phyloP scores from a whole-genome alignment of 2,797 vertebrate genomes.

The Argentina silus region DNA sequence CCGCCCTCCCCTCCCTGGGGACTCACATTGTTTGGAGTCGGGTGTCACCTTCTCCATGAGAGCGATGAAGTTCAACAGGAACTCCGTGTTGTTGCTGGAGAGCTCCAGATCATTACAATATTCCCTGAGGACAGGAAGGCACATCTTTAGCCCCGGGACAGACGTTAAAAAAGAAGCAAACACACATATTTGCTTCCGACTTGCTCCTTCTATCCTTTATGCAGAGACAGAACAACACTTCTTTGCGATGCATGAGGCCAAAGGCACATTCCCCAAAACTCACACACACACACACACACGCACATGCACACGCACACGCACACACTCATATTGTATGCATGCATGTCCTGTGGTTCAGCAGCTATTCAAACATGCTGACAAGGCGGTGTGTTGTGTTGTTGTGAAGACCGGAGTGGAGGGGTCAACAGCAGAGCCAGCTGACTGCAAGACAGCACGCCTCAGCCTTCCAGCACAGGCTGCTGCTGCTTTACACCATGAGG shows the following conservation, averaged over 20 bases:
- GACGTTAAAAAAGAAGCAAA: not conserved
- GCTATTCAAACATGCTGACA: conserved; percentile 25
- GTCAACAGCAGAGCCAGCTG: conserved; percentile 8
- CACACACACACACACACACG: conserved; percentile 48
- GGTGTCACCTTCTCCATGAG: conserved; percentile 99
- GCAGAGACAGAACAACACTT: conserved; percentile 19
- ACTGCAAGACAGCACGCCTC: conserved; percentile 30
- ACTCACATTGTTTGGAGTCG: conserved; percentile 98
- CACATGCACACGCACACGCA: conserved; percentile 36
- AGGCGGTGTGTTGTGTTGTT: conserved; percentile 30
- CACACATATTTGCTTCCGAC: conserved; percentile 7
- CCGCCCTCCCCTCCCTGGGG: not conserved
- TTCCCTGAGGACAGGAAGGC: conserved; percentile 81
- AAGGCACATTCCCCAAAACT: conserved; percentile 13
- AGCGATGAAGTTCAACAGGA: conserved; percentile 97
- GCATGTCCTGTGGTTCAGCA: conserved; percentile 22
- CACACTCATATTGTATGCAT: conserved; percentile 52
- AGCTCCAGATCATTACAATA: conserved; percentile 98
- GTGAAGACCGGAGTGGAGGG: conserved; percentile 24
- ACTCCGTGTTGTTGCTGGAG: conserved; percentile 98
- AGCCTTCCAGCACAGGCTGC: conserved; percentile 28
- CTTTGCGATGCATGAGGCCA: conserved; percentile 26
- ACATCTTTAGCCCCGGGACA: conserved; percentile 25
- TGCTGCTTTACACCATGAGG: conserved; percentile 2
- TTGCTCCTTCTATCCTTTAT: conserved; percentile 6